Conservation (phyloP, 2,113 vertebrate species). For the Prochilodus magdalenae region DNA sequence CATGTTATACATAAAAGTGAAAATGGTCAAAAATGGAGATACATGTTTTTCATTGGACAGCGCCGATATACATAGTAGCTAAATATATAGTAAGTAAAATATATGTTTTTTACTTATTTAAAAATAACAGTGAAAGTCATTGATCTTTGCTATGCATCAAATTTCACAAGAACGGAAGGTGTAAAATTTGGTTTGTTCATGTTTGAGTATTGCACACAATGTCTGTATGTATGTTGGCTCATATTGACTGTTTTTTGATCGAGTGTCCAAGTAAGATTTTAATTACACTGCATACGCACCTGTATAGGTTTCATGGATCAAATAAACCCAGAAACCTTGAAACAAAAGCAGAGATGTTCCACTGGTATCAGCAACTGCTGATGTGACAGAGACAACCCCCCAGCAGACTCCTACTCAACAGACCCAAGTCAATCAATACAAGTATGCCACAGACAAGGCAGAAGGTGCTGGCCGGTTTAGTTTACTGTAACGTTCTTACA, state of each 20-base stretch:
- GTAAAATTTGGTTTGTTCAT: too few relatives aligned
- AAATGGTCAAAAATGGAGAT: too few relatives aligned
- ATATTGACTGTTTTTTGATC: background rate
- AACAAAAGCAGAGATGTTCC: constrained; percentile 25
- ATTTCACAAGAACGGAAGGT: too few relatives aligned
- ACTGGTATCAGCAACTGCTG: background rate
- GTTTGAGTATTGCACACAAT: too few relatives aligned
- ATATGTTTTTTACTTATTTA: too few relatives aligned
- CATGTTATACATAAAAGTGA: too few relatives aligned
- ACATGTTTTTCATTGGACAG: too few relatives aligned
- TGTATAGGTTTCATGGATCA: background rate
- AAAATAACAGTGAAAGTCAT: too few relatives aligned
- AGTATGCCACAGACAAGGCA: constrained; percentile 34
- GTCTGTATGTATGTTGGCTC: too few relatives aligned
- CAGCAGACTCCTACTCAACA: constrained; percentile 38
- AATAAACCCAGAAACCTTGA: constrained; percentile 20
- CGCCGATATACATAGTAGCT: too few relatives aligned
- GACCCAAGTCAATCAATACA: constrained; percentile 54
- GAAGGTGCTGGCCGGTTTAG: constrained; percentile 50
- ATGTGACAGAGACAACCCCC: constrained; percentile 38
- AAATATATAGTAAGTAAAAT: too few relatives aligned
- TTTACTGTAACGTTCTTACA: constrained; percentile 50
- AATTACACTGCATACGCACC: background rate
- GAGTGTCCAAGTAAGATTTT: background rate
- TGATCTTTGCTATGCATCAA: too few relatives aligned